These are phyloP conservation scores for Cepaea hortensis DNA, from an alignment of 2,888 invertebrate species.

Conservation along the genomic window DNA sequence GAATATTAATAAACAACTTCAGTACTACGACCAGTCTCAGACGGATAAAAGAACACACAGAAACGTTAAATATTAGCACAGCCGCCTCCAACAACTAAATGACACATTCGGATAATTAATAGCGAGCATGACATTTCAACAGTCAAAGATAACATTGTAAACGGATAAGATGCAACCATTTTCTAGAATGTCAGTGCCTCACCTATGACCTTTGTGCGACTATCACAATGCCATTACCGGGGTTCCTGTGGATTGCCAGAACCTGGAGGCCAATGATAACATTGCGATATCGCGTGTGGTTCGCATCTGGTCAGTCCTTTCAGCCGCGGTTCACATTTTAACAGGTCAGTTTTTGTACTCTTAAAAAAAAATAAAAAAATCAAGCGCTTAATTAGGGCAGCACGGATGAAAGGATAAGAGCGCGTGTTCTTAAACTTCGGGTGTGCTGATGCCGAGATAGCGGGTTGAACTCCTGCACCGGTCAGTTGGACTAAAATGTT, in stretches of 20 bases:
- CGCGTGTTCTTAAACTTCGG: no score
- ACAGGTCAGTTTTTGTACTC: no score
- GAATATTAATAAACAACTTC: no score
- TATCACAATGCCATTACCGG: not conserved
- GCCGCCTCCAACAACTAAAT: not conserved
- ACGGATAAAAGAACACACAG: no score
- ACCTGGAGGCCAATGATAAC: not conserved
- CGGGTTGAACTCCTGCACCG: no score
- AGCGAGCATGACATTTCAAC: not conserved
- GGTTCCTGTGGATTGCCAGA: no score
- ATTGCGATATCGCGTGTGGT: not conserved
- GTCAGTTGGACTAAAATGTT: no score
- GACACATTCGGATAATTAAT: not conserved
- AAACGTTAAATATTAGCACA: not conserved
- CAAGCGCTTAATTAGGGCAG: no score
- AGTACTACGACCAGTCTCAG: no score
- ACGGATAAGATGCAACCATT: not conserved
- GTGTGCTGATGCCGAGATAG: no score
- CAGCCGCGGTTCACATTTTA: not conserved
- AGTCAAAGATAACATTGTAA: not conserved
- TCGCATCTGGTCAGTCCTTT: not conserved
- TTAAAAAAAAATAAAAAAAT: no score
- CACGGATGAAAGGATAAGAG: no score
- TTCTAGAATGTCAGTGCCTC: not conserved
- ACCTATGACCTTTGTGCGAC: constrained; percentile 11